phyloP scores from a whole-genome alignment of 2,888 invertebrate genomes.

The Temnothorax unifasciatus region DNA sequence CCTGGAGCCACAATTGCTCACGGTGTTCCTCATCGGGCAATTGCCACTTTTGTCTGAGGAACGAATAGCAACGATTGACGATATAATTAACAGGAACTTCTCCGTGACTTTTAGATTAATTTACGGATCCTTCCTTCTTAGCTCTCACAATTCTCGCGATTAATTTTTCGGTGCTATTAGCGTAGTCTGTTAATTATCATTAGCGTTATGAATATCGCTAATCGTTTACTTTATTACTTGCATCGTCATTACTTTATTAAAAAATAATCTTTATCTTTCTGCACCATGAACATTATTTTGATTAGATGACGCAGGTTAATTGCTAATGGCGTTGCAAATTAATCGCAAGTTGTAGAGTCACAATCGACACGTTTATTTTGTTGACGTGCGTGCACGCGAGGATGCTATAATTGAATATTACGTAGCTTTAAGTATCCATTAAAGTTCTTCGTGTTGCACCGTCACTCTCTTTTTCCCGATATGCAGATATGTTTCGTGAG shows the following conservation, averaged over 20 bases:
- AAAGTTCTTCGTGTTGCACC: neutral
- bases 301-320: neutral
- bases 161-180: neutral
- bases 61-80: neutral
- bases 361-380: neutral
- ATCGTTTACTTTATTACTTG: neutral
- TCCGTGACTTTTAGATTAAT: neutral
- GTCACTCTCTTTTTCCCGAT: conserved; percentile 15
- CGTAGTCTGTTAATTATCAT: neutral
- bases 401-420: conserved; percentile 32
- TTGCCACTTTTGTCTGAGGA: conserved; percentile 84
- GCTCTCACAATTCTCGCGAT: neutral
- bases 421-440: neutral
- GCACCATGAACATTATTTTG: neutral
- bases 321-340: neutral
- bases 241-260: neutral
- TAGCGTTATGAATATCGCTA: neutral
- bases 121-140: neutral
- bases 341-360: neutral
- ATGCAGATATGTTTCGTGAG: neutral
- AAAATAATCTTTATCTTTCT: neutral
- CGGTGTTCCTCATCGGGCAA: conserved; percentile 90
- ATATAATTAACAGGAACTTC: neutral
- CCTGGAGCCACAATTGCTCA: conserved; percentile 90
- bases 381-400: neutral